A percentile compares a stretch with the other conserved stretches of the same genome.
phyloP scores from a whole-genome alignment of 2,888 invertebrate species.

The Cerceris rybyensis region DNA sequence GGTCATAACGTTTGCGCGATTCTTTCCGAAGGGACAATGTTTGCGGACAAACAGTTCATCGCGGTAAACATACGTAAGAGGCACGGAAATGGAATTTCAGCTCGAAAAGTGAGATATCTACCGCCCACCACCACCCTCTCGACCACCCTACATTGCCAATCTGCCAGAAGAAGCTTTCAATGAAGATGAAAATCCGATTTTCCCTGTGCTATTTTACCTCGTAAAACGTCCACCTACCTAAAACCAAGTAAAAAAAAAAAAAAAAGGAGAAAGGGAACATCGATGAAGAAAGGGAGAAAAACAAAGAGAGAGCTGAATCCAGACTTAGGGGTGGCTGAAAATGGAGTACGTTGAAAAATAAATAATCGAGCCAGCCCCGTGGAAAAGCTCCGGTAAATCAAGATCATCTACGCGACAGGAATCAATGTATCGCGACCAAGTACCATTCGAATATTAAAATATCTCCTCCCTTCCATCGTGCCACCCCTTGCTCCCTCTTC shows the following conservation, averaged over 20 bases:
- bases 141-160: slow-evolving; percentile 49
- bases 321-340: too few relatives aligned
- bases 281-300: too few relatives aligned
- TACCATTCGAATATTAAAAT: slow-evolving; percentile 21
- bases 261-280: too few relatives aligned
- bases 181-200: slow-evolving; percentile 43
- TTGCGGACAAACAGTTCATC: slow-evolving; percentile 53
- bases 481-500: neutral
- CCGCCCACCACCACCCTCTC: neutral
- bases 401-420: neutral
- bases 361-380: neutral
- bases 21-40: slow-evolving; percentile 48
- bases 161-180: slow-evolving; percentile 26
- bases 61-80: slow-evolving; percentile 50
- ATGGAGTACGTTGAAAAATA: neutral
- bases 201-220: slow-evolving; percentile 15
- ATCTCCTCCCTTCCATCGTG: neutral
- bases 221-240: neutral
- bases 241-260: too few relatives aligned
- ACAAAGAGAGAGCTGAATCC: too few relatives aligned
- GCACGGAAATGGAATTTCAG: slow-evolving; percentile 50
- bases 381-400: neutral
- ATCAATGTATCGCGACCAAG: neutral
- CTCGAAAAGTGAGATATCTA: slow-evolving; percentile 39
- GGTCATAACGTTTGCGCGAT: slow-evolving; percentile 47